Base-by-base conservation (phyloP, 1,140 invertebrate genomes). In the Drosophila lini region DNA sequence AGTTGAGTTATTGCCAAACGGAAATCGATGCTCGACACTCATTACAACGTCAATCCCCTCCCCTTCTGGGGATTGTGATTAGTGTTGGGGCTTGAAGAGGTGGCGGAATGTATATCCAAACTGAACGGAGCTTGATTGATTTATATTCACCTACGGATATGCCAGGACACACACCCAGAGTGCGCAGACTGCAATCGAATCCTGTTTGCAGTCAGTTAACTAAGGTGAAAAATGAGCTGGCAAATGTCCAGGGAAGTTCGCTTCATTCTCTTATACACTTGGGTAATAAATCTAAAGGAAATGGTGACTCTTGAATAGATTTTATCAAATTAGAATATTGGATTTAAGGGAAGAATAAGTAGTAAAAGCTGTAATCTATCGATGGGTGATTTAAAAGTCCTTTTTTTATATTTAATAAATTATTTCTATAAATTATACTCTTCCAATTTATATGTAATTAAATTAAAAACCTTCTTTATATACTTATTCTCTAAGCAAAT, bases 1-100 rank as follows among this genome's bases (percentile, higher is more conserved):
- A 89, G 77, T 74, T 84, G 80, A 89, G 82, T 89, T 88, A 88
- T 80, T 89, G 84, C 76, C 61, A 84, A 81, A 81, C 69, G 84
- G 84, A 88, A 89, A 88, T 88, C 86, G 84, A 89, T 88, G 74
- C 78, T 69, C 59, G 77, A 65, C 74, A 89, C 84, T 89, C 69
- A 77, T 74, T 86, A 78, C 53, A 69, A 64, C 48, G 57, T 56
- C 81, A 53, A 22, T 22, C 1, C 22, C 22, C 22, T 19, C 25
- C 45, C 25, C 22, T 22, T 22, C 45, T 28, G 15, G 47, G 50
- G 69, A 53, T 38, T 57, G 59, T 55, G 74, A 76, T 76, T 76
- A 76, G 74, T 76, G 41, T 22, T 36, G 5, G 45, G 25, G 31
- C 25, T 36, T 40, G 34, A n/a, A n/a, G n/a, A n/a, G n/a, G n/a